A percentile compares a stretch with the other conserved stretches of the same genome.
Evolutionary conservation across 2,113 vertebrate genomes (phyloP).

Genomic region (Burhinus bistriatus): DNA sequence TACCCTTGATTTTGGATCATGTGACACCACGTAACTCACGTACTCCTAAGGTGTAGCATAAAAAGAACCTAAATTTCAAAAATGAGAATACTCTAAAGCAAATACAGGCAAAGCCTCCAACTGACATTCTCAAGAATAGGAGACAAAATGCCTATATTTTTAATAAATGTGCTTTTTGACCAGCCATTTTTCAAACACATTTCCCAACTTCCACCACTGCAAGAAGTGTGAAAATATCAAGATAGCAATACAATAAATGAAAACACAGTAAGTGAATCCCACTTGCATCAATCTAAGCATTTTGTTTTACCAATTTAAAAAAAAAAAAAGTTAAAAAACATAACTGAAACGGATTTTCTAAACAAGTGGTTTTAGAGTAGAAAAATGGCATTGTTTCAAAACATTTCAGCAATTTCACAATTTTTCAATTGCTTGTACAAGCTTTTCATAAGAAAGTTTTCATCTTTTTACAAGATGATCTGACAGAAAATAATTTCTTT

Average conservation of each 20-base stretch:
- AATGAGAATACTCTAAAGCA: neutral
- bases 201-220: neutral
- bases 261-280: neutral
- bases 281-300: neutral
- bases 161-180: neutral
- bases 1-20: neutral
- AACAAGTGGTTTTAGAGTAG: constrained; percentile 40
- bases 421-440: constrained; percentile 36
- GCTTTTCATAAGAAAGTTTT: neutral
- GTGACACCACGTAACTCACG: neutral
- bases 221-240: neutral
- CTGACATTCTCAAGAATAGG: neutral
- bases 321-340: neutral
- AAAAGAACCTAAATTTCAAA: neutral
- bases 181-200: neutral
- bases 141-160: neutral
- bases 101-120: neutral
- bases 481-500: constrained; percentile 23
- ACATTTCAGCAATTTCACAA: constrained; percentile 44
- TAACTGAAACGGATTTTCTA: constrained; percentile 43
- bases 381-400: constrained; percentile 50
- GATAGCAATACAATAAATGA: neutral
- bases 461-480: constrained; percentile 2
- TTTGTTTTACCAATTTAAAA: neutral
- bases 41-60: neutral